Evolutionary conservation across 1,140 invertebrate species (phyloP), one percentile per base, ranked within the genome.

Genomic region (Dufourea novaeangliae): DNA sequence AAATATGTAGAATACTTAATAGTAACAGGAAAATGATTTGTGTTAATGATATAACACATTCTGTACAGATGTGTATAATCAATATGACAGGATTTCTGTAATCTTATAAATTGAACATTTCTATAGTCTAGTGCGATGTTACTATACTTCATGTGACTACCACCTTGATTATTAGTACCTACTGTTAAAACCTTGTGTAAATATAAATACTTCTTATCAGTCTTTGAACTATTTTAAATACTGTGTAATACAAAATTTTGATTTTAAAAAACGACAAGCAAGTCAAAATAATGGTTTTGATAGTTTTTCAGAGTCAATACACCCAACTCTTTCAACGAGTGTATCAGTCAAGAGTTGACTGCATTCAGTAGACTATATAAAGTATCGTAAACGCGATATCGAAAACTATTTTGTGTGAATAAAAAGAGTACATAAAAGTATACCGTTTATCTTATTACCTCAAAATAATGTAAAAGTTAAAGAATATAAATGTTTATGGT

Each of bases 21-120:
- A 41, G 27, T 27, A 56, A 27, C 8, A 56, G 12, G 41, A 71
- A 32, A 7, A 39, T 41, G 17, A 69, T 63, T 8, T 57, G 22
- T 12, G 7, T 25, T 62, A 62, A 61, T 56, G n/a, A n/a, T 41
- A 4, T 20, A 39, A 32, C 66, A 25, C 29, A 37, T 37, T 50
- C 11, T 41, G 44, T 44, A 73, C 71, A 79, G 79, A 66, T 70
- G 10, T 81, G 14, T 62, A 52, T 27, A 66, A 70, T 50, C 3
- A 56, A 46, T 59, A 44, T 34, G 44, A 44, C 34, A 1, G 27
- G 25, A 75, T 12, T 5, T 39, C 29, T 62, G 5, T 8, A 79
- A 52, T 62, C 37, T 12, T 63, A 44, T 37, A 62, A 50, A 17
- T 37, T 27, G 12, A 25, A 27, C 34, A 72, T 50, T 25, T 59